Evolutionary conservation across 2,113 vertebrate genomes (phyloP).

Genomic region (Calidris pygmaea): DNA sequence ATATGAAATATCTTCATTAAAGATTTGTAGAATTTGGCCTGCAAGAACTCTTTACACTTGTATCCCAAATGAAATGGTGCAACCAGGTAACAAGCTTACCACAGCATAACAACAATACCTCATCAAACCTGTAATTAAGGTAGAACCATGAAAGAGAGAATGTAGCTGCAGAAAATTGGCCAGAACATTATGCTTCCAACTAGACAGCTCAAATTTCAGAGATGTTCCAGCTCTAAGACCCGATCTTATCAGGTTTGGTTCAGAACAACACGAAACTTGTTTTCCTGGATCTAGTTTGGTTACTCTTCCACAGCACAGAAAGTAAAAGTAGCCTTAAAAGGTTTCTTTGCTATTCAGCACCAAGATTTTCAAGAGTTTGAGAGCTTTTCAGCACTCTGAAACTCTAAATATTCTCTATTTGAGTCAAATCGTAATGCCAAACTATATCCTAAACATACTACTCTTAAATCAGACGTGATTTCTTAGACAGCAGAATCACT

Average conservation of each 20-base stretch:
- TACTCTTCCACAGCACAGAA: neutral
- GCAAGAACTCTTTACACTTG: neutral
- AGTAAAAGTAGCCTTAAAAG: neutral
- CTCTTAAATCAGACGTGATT: neutral
- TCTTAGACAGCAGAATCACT: neutral
- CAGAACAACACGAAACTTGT: neutral
- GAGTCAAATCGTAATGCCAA: neutral
- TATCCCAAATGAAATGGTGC: neutral
- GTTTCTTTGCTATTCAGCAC: neutral
- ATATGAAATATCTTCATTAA: neutral
- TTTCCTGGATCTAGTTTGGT: neutral
- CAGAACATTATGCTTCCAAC: neutral
- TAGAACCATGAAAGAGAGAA: neutral
- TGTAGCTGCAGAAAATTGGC: neutral
- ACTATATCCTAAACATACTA: neutral
- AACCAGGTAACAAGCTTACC: neutral
- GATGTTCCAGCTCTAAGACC: neutral
- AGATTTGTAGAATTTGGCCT: neutral
- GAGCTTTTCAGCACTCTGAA: neutral
- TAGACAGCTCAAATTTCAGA: neutral
- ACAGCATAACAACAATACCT: neutral
- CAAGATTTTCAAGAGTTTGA: neutral
- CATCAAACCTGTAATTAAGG: slow-evolving; percentile 7
- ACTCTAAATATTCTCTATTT: neutral
- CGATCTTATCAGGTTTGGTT: neutral